Evolutionary conservation across 37 sponge, comb jelly and placozoan species (phyloP).

Genomic region (Dysidea cf. avara): DNA sequence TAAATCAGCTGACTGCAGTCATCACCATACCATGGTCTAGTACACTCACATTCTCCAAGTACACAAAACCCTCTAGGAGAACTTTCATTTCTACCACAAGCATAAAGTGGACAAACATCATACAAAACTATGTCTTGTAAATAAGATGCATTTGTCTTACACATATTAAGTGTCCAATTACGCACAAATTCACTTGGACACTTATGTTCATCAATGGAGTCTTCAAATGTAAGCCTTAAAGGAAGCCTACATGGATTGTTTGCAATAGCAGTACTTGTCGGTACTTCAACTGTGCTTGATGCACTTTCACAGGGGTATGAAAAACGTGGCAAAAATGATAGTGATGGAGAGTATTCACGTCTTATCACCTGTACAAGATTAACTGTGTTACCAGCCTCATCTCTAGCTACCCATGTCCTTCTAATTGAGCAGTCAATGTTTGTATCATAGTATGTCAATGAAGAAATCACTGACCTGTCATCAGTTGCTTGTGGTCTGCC

Average conservation of each 20-base stretch:
- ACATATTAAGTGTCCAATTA: conserved; percentile 14
- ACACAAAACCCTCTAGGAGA: conserved; percentile 8
- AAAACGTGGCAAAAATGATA: conserved; percentile 4
- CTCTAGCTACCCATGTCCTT: conserved; percentile 39
- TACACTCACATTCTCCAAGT: conserved; percentile 17
- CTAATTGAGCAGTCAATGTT: conserved; percentile 3
- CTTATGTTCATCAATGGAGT: not conserved
- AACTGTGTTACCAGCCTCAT: conserved; percentile 39
- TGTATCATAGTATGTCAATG: conserved; percentile 15
- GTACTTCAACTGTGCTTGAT: not conserved
- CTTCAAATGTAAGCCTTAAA: not conserved
- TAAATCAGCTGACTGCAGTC: conserved; percentile 18
- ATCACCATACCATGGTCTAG: conserved; percentile 24
- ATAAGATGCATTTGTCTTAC: not conserved
- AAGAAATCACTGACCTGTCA: not conserved
- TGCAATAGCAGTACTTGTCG: conserved; percentile 14
- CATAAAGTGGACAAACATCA: too few relatives aligned
- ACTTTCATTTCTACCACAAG: conserved; percentile 43
- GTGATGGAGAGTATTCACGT: conserved; percentile 9
- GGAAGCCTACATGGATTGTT: conserved; percentile 28
- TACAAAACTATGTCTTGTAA: conserved; percentile 11
- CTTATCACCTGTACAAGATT: conserved; percentile 6
- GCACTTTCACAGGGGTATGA: conserved; percentile 22
- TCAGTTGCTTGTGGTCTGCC: conserved; percentile 27
- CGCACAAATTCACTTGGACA: conserved; percentile 21